These are phyloP conservation scores for roundworm (Caenorhabditis elegans) DNA, from an alignment of 1,140 invertebrate species.

Conservation along the genomic window DNA sequence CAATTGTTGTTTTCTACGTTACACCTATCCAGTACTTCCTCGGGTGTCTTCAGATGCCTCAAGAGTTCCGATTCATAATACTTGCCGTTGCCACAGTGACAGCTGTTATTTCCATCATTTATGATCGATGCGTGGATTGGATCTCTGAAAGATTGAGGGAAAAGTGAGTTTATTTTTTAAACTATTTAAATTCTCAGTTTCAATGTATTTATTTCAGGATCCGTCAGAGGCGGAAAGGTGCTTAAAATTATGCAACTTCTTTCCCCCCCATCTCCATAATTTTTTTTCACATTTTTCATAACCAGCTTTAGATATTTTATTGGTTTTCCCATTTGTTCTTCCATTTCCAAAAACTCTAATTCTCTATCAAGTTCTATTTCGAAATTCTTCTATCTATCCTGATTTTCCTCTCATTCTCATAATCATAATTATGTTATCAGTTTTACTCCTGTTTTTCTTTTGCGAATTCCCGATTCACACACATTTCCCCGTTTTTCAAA, in stretches of 20 bases:
- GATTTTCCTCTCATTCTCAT: not conserved
- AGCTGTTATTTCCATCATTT: not conserved
- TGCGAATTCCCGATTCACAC: not conserved
- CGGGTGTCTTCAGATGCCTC: not conserved
- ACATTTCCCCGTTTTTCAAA: not conserved
- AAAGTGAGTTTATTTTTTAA: not conserved
- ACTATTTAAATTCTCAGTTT: not conserved
- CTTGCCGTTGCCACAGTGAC: not conserved
- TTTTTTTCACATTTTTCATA: not conserved
- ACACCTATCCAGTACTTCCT: not conserved
- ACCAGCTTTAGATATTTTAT: not conserved
- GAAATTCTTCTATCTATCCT: too few species aligned
- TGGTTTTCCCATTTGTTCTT: too few species aligned
- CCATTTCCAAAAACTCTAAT: not conserved
- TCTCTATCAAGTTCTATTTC: not conserved
- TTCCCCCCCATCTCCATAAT: too few species aligned
- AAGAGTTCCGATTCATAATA: not conserved
- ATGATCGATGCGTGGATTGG: slow-evolving; percentile 8
- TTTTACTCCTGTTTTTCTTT: not conserved
- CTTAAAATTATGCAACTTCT: not conserved
- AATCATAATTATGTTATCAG: not conserved
- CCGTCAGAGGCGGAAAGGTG: not conserved
- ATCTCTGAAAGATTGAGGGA: not conserved
- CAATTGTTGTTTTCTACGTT: not conserved
- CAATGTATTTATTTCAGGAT: not conserved